A percentile compares a stretch with the other conserved stretches of the same genome.
Evolutionary conservation across 2,113 vertebrate genomes (phyloP).

Genomic region (Rutilus rutilus): DNA sequence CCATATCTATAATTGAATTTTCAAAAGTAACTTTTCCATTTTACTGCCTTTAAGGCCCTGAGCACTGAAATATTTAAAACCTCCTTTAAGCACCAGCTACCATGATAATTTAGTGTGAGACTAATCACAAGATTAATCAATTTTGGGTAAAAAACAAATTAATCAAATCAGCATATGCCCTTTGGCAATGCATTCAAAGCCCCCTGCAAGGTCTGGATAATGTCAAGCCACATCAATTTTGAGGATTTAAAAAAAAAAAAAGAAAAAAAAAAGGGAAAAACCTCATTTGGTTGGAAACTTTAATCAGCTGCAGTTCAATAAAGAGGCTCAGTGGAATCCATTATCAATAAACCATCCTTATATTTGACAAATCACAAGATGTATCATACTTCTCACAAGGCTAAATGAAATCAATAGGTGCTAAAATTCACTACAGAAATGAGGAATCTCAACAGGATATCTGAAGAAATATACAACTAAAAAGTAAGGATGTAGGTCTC

Average conservation of each 20-base stretch:
- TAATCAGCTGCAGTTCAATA: conserved; percentile 5
- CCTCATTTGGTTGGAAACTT: not conserved
- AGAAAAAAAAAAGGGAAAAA: not conserved
- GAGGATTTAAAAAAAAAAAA: not conserved
- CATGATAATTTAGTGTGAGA: conserved; percentile 11
- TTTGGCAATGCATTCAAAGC: conserved; percentile 32
- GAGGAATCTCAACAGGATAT: not conserved
- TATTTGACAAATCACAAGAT: not conserved
- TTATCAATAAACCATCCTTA: not conserved
- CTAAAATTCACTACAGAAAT: not conserved
- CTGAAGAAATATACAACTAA: not conserved
- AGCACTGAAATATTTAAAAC: conserved; percentile 15
- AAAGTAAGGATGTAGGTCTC: not conserved
- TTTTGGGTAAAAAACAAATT: conserved; percentile 42
- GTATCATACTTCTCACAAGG: not conserved
- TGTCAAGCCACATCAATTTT: conserved; percentile 17
- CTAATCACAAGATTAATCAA: conserved; percentile 42
- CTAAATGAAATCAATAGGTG: not conserved
- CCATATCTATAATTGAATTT: conserved; percentile 40
- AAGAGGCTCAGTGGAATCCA: not conserved
- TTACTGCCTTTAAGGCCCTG: conserved; percentile 10
- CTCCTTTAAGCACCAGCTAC: conserved; percentile 9
- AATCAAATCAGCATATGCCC: conserved; percentile 46
- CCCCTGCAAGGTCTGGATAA: conserved; percentile 16
- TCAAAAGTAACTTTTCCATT: not conserved